Conservation (phyloP, 35 echinoderm and acorn worm genomes). For the Amphiura filiformis region DNA sequence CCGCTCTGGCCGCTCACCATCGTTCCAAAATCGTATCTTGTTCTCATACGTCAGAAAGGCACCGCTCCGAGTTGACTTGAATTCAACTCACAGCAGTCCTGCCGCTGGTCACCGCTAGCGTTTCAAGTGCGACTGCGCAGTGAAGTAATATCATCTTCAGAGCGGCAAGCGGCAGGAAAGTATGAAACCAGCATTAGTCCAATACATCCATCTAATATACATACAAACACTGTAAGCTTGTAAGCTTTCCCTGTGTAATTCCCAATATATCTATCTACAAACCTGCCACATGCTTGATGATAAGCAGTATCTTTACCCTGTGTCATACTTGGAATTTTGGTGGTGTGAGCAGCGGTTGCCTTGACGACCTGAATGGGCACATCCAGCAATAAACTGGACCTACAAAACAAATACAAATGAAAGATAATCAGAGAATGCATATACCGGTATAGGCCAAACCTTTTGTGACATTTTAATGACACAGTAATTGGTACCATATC, state of each 20-base stretch:
- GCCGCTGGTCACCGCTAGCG: no score
- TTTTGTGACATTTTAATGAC: neutral
- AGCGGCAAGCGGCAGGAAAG: no score
- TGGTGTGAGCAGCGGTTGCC: conserved; percentile 27
- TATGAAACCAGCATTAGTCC: no score
- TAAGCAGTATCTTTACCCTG: neutral
- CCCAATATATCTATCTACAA: neutral
- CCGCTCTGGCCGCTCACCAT: no score
- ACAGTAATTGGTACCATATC: neutral
- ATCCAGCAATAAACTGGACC: conserved; percentile 49
- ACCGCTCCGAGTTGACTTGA: no score
- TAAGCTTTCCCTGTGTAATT: neutral
- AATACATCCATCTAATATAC: no score
- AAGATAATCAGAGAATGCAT: neutral
- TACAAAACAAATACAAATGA: neutral
- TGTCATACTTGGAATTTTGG: conserved; percentile 42
- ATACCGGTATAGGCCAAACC: neutral
- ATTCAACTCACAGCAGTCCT: no score
- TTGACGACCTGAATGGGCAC: conserved; percentile 14
- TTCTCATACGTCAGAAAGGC: no score
- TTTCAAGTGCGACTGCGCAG: no score
- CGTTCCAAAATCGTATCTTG: no score
- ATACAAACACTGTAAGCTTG: no score
- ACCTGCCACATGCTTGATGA: neutral
- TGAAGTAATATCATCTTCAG: no score